These are phyloP conservation scores for Cyphomyrus discorhynchus DNA, from an alignment of 2,113 vertebrate genomes.

Conservation along the genomic window DNA sequence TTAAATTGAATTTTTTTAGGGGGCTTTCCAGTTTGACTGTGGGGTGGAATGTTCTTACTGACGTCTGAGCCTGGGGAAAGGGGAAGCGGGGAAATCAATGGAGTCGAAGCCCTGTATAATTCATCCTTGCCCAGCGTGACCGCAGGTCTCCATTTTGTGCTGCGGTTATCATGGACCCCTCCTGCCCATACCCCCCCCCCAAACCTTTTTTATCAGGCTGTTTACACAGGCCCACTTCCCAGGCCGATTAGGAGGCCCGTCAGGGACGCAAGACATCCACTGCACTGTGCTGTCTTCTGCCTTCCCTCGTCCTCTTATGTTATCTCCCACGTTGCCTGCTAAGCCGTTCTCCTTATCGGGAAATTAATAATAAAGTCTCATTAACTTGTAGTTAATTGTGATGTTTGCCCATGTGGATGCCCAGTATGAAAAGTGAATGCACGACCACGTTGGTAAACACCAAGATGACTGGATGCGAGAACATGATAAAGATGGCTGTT, in stretches of 20 bases:
- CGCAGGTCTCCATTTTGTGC: background rate
- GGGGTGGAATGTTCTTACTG: background rate
- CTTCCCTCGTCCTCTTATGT: background rate
- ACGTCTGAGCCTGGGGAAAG: background rate
- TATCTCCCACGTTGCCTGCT: background rate
- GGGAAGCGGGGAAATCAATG: background rate
- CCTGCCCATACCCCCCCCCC: background rate
- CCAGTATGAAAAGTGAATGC: background rate
- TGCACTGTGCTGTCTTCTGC: background rate
- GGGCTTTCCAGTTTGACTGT: background rate
- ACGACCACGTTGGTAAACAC: background rate
- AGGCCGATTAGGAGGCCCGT: constrained; percentile 27
- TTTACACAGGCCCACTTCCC: constrained; percentile 29
- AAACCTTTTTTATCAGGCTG: background rate
- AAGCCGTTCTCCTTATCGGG: background rate
- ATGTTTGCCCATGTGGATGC: background rate
- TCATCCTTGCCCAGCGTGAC: background rate
- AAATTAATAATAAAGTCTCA: background rate
- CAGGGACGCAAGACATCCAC: constrained; percentile 3
- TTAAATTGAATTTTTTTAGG: background rate
- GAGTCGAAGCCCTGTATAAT: background rate
- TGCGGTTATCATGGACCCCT: background rate
- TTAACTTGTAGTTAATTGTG: background rate
- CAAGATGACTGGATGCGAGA: background rate
- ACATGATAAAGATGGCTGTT: background rate